Conservation (phyloP, 2,797 vertebrate species). For the Fringilla coelebs region DNA sequence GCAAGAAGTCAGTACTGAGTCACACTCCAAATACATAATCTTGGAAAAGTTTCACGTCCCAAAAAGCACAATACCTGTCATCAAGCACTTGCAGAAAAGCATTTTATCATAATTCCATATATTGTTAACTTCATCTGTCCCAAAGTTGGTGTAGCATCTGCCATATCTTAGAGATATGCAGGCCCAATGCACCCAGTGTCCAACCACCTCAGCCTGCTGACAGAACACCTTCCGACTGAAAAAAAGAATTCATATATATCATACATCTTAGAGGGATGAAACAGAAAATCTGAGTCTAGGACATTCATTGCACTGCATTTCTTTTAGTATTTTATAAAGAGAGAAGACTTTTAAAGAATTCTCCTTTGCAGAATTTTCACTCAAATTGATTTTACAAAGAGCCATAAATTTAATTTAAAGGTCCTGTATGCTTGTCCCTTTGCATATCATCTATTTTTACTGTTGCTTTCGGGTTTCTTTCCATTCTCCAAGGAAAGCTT, state of each 20-base stretch:
- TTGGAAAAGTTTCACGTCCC: background rate
- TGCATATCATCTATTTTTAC: background rate
- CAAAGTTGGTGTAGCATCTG: background rate
- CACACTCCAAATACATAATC: background rate
- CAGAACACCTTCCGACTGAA: background rate
- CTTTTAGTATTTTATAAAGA: background rate
- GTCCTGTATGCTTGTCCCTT: background rate
- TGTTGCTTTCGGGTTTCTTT: background rate
- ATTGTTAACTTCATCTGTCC: background rate
- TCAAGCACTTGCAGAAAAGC: background rate
- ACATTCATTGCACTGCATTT: background rate
- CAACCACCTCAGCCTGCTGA: background rate
- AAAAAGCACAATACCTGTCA: background rate
- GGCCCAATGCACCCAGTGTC: background rate
- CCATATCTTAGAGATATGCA: background rate
- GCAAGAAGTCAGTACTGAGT: background rate
- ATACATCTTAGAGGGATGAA: background rate
- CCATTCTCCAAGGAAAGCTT: background rate
- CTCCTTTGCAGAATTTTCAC: background rate
- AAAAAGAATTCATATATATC: background rate
- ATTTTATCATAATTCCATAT: background rate
- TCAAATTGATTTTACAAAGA: background rate
- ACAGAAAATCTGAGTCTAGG: background rate
- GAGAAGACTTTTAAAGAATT: background rate
- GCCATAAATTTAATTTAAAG: background rate